phyloP scores from a whole-genome alignment of 2,113 vertebrate genomes.

The Ploceus nigricollis region DNA sequence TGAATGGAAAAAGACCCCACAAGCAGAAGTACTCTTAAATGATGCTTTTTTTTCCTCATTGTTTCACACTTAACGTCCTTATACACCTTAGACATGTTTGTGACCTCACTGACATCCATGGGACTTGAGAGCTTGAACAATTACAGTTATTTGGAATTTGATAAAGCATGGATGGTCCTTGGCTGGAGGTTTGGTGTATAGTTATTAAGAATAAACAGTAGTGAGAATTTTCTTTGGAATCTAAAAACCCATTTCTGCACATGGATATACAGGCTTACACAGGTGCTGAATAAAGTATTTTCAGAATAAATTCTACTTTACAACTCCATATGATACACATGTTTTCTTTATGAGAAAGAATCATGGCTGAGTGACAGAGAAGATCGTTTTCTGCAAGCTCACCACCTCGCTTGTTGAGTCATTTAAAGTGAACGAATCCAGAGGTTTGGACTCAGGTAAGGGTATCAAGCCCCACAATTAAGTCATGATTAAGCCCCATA shows the following conservation, averaged over 20 bases:
- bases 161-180: neutral
- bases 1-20: accelerated
- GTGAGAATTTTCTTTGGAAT: neutral
- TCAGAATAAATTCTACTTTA: neutral
- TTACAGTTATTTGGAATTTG: neutral
- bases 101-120: neutral
- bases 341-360: neutral
- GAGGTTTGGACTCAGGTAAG: neutral
- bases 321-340: neutral
- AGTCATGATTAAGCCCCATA: neutral
- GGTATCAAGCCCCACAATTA: neutral
- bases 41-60: neutral
- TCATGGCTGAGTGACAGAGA: neutral
- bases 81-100: neutral
- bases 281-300: neutral
- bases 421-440: neutral
- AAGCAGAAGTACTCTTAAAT: neutral
- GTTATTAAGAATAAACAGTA: neutral
- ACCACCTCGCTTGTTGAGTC: neutral
- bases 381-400: neutral
- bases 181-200: neutral
- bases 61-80: neutral
- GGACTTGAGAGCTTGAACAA: neutral
- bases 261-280: neutral
- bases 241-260: neutral